Base-by-base conservation (phyloP, 2,797 vertebrate species). In the Aldrovandia affinis region DNA sequence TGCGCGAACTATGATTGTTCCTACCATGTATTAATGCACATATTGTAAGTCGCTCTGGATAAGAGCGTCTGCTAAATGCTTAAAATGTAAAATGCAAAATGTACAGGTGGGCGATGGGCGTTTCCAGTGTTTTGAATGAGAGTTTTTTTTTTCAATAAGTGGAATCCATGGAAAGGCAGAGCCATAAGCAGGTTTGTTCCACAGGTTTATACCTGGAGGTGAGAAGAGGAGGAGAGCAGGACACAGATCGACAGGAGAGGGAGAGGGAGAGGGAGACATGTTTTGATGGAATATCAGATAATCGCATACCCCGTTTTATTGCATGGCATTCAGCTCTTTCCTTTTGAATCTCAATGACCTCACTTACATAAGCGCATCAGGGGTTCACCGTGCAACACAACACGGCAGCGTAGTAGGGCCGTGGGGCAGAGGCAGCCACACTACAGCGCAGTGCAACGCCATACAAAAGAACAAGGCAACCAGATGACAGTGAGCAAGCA, bases 191-290 rank as follows among this genome's bases (percentile, higher is more conserved):
- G 18, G 20, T 8, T 42, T 20, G 22, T 57, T 15, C 30, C 15
- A 73, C 39, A 73, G 68, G 36, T 73, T 39, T 22, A 73, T 73
- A 33, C 7, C 68, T 73, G 36, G 68, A 20, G 33, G 8, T 18
- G 36, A 22, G 12, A 73, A 73, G 5, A 12, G 22, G 20, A 80
- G 50, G 50, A 30, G 22, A 50, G 36, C 20, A 59, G 22, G 36
- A 61, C 14, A 44, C 25, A 61, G 55, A 36, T 6, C 12, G 30
- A 33, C 25, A 50, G 44, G 54, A 33, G 73, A 80, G 12, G 8
- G 54, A 61, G 80, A 81, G 63, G 20, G 50, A n/a, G 63, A 28
- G 55, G 22, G 80, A 65, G 80, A n/a, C 44, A 15, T 15, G 47
- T 15, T 28, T 50, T n/a, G 75, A 79, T 20, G n/a, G n/a, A n/a